phyloP scores from a whole-genome alignment of 1,140 invertebrate species.

The Cydia amplana region DNA sequence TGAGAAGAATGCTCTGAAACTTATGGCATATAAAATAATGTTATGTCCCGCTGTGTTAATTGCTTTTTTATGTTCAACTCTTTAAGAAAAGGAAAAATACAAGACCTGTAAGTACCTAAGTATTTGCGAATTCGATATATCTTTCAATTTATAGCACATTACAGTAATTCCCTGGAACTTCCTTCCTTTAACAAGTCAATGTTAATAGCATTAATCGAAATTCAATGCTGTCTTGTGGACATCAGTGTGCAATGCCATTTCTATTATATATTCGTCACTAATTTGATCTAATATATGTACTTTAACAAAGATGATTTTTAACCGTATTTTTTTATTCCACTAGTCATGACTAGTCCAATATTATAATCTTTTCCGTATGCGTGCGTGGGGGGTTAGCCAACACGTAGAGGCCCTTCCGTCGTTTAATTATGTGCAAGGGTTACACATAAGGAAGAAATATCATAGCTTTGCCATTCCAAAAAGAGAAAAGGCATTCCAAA shows the following conservation, averaged over 20 bases:
- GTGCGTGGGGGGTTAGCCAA: too few species aligned
- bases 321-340: too few species aligned
- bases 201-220: not conserved
- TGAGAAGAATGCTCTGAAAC: not conserved
- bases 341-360: too few species aligned
- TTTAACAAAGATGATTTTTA: too few species aligned
- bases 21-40: not conserved
- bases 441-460: too few species aligned
- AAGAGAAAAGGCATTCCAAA: too few species aligned
- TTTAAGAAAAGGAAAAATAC: not conserved
- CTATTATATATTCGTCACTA: not conserved
- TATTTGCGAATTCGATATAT: not conserved
- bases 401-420: too few species aligned
- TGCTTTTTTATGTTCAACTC: not conserved
- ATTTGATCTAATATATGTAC: not conserved
- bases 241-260: not conserved
- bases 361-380: too few species aligned
- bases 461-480: too few species aligned
- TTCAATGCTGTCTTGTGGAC: not conserved
- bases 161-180: not conserved
- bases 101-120: too few species aligned
- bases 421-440: too few species aligned
- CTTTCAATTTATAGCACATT: not conserved
- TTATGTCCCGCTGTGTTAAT: not conserved
- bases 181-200: not conserved